Percentiles rank a stretch among this genome's conserved stretches.
Evolutionary conservation across 2,113 vertebrate species (phyloP).

Genomic region (Ctenomys sociabilis): DNA sequence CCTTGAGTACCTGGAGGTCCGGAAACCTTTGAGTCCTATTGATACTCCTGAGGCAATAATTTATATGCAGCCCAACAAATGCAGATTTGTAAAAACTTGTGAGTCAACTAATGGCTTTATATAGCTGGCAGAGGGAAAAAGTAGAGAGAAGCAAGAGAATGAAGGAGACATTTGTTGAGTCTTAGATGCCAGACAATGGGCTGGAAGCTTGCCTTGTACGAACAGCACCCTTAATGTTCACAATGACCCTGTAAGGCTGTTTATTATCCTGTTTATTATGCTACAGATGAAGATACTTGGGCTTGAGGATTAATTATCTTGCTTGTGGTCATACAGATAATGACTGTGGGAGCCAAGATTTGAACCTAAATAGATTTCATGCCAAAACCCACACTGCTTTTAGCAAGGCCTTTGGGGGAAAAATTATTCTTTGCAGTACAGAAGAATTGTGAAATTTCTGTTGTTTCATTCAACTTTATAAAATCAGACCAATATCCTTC

Average conservation of each 20-base stretch:
- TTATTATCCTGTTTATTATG: not conserved
- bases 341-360: conserved; percentile 29
- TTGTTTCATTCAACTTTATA: not conserved
- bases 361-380: not conserved
- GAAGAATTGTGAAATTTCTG: conserved; percentile 30
- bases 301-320: not conserved
- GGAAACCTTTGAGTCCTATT: not conserved
- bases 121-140: conserved; percentile 10
- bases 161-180: not conserved
- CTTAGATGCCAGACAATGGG: not conserved
- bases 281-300: not conserved
- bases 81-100: conserved; percentile 41
- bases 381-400: not conserved
- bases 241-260: not conserved
- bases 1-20: not conserved
- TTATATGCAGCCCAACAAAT: not conserved
- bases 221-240: not conserved
- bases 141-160: not conserved
- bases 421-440: not conserved
- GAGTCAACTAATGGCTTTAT: conserved; percentile 2
- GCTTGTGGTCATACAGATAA: not conserved
- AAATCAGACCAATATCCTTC: not conserved
- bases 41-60: not conserved
- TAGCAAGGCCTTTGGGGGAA: conserved; percentile 25
- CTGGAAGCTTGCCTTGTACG: not conserved